Conservation (phyloP, 2,113 vertebrate species). For the Gulo gulo region DNA sequence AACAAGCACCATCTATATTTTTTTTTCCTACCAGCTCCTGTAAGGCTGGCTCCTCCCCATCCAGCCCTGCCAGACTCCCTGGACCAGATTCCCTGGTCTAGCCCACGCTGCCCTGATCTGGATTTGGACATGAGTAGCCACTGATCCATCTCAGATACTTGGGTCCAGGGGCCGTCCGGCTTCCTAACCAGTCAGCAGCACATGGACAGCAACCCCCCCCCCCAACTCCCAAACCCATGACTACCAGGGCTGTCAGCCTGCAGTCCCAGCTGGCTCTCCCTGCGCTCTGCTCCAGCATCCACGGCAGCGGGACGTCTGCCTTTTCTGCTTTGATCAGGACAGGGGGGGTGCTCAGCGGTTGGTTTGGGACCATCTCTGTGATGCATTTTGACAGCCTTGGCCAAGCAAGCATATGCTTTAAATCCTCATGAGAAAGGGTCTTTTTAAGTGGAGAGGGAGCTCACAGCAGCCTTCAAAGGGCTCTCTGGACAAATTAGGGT, state of each 20-base stretch:
- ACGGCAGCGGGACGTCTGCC: neutral
- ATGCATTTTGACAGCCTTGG: conserved; percentile 69
- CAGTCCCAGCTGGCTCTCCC: neutral
- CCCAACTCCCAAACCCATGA: neutral
- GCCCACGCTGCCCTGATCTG: neutral
- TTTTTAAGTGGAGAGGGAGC: conserved; percentile 38
- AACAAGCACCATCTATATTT: neutral
- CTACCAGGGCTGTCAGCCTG: neutral
- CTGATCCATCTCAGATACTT: neutral
- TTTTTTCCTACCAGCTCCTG: neutral
- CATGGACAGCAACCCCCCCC: neutral
- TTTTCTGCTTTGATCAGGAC: conserved; percentile 65
- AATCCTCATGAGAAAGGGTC: conserved; percentile 52
- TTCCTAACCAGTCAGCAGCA: neutral
- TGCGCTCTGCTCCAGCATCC: rapidly evolving
- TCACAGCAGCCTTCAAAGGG: conserved; percentile 53
- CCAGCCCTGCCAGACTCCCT: neutral
- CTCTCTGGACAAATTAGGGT: conserved; percentile 18
- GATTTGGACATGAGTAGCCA: neutral
- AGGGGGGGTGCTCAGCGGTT: neutral
- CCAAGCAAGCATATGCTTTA: conserved; percentile 68
- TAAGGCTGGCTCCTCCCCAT: neutral
- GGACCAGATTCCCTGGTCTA: neutral
- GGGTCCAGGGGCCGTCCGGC: neutral
- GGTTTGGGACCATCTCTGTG: conserved; percentile 56